Conservation (phyloP, 2,888 invertebrate genomes). For the Acrobasis repandana region DNA sequence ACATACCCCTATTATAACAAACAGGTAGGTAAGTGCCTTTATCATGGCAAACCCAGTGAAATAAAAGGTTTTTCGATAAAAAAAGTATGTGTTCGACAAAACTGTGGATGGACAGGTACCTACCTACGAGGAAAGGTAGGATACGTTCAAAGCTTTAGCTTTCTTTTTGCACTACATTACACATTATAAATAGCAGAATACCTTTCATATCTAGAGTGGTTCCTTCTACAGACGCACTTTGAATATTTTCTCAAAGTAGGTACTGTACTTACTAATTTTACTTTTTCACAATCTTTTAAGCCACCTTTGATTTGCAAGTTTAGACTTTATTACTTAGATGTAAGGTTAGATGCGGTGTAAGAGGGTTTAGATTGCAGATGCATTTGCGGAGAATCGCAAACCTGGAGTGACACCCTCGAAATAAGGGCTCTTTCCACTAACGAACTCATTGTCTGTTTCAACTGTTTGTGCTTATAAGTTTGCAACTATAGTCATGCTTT, state of each 20-base stretch:
- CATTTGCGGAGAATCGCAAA: conserved; percentile 36
- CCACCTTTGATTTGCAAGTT: background rate
- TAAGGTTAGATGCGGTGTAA: conserved; percentile 11
- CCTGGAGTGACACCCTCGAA: conserved; percentile 63
- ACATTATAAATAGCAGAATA: conserved; percentile 4
- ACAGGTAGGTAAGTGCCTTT: too few species aligned
- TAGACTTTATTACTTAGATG: conserved; percentile 19
- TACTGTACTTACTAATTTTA: conserved; percentile 16
- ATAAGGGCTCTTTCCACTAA: conserved; percentile 66
- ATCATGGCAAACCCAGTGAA: too few species aligned
- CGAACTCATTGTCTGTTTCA: conserved; percentile 69
- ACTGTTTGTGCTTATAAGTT: conserved; percentile 20
- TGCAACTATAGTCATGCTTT: conserved; percentile 6
- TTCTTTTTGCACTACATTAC: conserved; percentile 8
- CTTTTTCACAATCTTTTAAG: background rate
- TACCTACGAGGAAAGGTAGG: too few species aligned
- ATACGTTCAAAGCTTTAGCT: background rate
- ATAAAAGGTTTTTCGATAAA: too few species aligned
- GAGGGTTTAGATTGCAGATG: conserved; percentile 12
- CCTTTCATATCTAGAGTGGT: conserved; percentile 23
- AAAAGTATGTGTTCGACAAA: too few species aligned
- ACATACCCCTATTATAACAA: too few species aligned
- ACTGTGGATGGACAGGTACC: too few species aligned
- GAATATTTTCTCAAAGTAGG: conserved; percentile 26
- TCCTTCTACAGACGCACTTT: conserved; percentile 34